Evolutionary conservation across 2,888 invertebrate genomes (phyloP).

Genomic region (Tiphia femorata): DNA sequence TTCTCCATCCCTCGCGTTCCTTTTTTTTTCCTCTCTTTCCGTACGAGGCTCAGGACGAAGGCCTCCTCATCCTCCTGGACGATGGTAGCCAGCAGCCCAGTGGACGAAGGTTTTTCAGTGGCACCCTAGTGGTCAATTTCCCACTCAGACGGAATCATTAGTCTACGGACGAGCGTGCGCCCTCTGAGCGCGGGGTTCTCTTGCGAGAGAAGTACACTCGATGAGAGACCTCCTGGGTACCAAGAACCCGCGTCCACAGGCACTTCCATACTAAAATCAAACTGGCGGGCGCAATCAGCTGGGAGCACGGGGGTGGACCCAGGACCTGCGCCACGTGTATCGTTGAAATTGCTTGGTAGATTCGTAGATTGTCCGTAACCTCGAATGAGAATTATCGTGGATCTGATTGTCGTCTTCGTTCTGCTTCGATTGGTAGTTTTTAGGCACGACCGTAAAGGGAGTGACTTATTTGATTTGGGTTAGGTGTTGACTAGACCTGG

Average conservation of each 20-base stretch:
- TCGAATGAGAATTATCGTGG: no score
- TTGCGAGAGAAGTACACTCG: slow-evolving; percentile 49
- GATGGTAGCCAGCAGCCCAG: slow-evolving; percentile 30
- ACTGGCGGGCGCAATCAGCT: slow-evolving; percentile 47
- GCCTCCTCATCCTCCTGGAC: not conserved
- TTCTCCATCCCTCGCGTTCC: slow-evolving; percentile 2
- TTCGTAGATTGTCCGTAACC: no score
- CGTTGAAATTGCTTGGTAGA: no score
- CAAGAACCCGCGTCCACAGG: slow-evolving; percentile 12
- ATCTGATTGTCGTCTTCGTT: no score
- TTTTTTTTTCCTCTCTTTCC: slow-evolving; percentile 10
- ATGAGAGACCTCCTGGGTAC: slow-evolving; percentile 46
- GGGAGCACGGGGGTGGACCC: slow-evolving; percentile 20
- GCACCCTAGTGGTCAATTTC: slow-evolving; percentile 65
- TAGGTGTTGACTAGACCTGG: no score
- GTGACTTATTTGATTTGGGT: no score
- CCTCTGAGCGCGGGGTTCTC: slow-evolving; percentile 36
- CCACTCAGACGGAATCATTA: slow-evolving; percentile 68
- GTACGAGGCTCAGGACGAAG: slow-evolving; percentile 5
- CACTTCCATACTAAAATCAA: slow-evolving; percentile 44
- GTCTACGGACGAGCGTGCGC: slow-evolving; percentile 45
- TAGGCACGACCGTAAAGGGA: no score
- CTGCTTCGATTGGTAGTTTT: no score
- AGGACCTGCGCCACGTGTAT: slow-evolving; percentile 21
- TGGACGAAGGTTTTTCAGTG: slow-evolving; percentile 60